phyloP scores from a whole-genome alignment of 2,888 invertebrate genomes.

The Dendrolimus houi region DNA sequence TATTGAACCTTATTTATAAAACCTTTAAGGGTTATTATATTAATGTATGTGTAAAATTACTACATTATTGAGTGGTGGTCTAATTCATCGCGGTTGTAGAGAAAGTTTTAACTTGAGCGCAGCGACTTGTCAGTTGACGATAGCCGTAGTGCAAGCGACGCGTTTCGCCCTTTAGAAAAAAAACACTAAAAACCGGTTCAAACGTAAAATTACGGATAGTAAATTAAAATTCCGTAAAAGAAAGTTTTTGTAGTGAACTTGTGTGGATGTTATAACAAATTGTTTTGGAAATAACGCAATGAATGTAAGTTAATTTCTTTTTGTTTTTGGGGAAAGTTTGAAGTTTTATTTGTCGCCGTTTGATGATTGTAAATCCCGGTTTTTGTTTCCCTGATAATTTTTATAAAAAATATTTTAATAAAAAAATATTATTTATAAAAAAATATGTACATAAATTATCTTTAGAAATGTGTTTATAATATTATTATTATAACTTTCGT shows the following conservation, averaged over 20 bases:
- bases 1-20: no score
- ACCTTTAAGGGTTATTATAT: no score
- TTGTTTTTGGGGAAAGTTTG: not conserved
- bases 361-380: no score
- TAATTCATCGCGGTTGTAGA: not conserved
- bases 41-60: no score
- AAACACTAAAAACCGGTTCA: not conserved
- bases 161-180: not conserved
- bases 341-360: no score
- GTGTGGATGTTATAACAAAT: not conserved
- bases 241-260: conserved; percentile 16
- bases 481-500: no score
- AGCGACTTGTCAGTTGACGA: not conserved
- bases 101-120: not conserved
- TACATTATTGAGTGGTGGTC: not conserved
- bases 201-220: no score
- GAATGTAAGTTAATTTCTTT: not conserved
- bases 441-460: no score
- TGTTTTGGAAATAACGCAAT: not conserved
- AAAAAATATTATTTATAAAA: no score
- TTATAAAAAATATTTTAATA: no score
- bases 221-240: conserved; percentile 15
- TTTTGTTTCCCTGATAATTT: no score
- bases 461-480: no score
- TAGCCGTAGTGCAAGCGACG: not conserved